Base-by-base conservation (phyloP, 2,797 vertebrate species). In the Chrysolophus pictus region DNA sequence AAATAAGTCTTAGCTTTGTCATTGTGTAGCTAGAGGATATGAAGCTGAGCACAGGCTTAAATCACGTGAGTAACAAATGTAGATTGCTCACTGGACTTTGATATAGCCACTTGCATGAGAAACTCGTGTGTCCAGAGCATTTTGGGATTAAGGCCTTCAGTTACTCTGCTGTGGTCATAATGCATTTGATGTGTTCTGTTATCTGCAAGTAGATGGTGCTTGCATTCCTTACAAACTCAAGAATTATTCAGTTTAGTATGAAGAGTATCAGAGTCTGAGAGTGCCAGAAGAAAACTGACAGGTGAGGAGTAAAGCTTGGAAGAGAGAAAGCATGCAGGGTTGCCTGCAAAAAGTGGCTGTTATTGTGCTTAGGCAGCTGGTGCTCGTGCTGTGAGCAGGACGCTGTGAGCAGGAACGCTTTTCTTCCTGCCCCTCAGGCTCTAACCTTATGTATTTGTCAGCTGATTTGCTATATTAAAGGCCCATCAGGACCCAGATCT, bases 291-390 rank as follows among this genome's bases (percentile, higher is more conserved):
- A 76, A 87, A 84, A 41, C 10, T 3, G 51, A 9, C 41, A 23
- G 51, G 24, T 15, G 9, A 33, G 67, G 49, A 64, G 49, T 5
- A 47, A 68, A 53, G 16, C 14, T 17, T 60, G 8, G 42, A 68
- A 53, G 28, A 70, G 12, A 33, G 35, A 6, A 55, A 35, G 19
- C 0, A 0, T 5, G 11, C 59, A 68, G 23, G 9, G 15, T 13
- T 56, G n/a, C 3, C 3, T 87, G 71, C n/a, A 59, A 42, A 72
- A 87, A 71, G 26, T 53, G 80, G 16, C 19, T 5, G 7, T 14
- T 8, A 69, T 5, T 29, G 5, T 51, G 68, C 68, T 39, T 14
- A 31, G 46, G 41, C 51, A 28, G 15, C 8, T 42, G 23, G 41
- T 59, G 41, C 14, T 46, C 5, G 35, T 76, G 47, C 33, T n/a